Conservation (phyloP, 2,888 invertebrate species). For the Seira musarum region DNA sequence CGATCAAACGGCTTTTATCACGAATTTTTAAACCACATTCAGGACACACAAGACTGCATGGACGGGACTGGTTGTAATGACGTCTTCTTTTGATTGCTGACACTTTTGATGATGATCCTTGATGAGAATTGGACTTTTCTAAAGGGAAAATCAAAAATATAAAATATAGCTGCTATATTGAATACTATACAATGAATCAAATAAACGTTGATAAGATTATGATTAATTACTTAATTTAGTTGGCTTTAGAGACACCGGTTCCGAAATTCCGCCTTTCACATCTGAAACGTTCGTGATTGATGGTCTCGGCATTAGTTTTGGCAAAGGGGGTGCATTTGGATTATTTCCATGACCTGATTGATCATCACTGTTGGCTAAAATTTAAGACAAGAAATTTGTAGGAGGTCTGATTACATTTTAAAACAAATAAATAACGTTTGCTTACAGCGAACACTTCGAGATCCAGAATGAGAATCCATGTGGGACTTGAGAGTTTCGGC, state of each 20-base stretch:
- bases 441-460: conserved; percentile 42
- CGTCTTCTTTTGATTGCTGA: conserved; percentile 40
- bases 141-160: too few species aligned
- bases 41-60: conserved; percentile 43
- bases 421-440: conserved; percentile 1
- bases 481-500: conserved; percentile 48
- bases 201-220: too few species aligned
- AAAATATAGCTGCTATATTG: too few species aligned
- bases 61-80: conserved; percentile 43
- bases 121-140: too few species aligned
- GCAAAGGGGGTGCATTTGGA: conserved; percentile 34
- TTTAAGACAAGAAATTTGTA: neutral
- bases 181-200: too few species aligned
- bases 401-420: neutral
- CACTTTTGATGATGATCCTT: neutral
- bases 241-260: too few species aligned
- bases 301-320: conserved; percentile 47
- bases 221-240: too few species aligned
- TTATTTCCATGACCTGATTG: conserved; percentile 21
- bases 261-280: too few species aligned
- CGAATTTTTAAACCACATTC: conserved; percentile 45
- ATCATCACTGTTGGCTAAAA: conserved; percentile 45
- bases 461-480: conserved; percentile 41
- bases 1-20: conserved; percentile 42
- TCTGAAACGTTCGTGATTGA: too few species aligned